A percentile compares a stretch with the other conserved stretches of the same genome.
Evolutionary conservation across 1,140 invertebrate species (phyloP).

Genomic region (Papilio xuthus): DNA sequence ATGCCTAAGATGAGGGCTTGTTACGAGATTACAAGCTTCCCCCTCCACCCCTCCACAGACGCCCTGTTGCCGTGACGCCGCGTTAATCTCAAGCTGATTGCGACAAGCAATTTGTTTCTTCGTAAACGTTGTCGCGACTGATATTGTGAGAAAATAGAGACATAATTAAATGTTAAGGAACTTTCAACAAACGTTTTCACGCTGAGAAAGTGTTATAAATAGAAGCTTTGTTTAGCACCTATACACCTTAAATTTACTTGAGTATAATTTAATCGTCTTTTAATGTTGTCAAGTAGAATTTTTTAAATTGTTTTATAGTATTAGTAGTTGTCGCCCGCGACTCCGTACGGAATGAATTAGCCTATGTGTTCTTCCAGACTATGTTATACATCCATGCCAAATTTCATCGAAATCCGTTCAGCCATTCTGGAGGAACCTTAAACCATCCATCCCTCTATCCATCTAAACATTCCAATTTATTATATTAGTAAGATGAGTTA

Average conservation of each 20-base stretch:
- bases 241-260: not conserved
- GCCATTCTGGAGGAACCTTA: no score
- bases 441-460: no score
- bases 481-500: no score
- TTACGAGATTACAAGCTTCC: slow-evolving; percentile 5
- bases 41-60: not conserved
- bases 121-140: slow-evolving; percentile 9
- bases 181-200: slow-evolving; percentile 9
- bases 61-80: slow-evolving; percentile 18
- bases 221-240: not conserved
- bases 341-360: no score
- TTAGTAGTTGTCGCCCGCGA: no score
- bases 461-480: no score
- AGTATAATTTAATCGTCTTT: not conserved
- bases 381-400: no score
- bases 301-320: not conserved
- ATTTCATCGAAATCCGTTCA: no score
- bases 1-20: not conserved
- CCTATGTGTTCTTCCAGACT: no score
- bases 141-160: slow-evolving; percentile 16
- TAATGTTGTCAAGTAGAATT: not conserved
- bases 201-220: not conserved
- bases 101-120: slow-evolving; percentile 25
- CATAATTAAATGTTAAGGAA: slow-evolving; percentile 20
- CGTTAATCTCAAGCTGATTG: slow-evolving; percentile 23